These are phyloP conservation scores for Tromatobia lineatoria DNA, from an alignment of 2,888 invertebrate genomes.

Conservation along the genomic window DNA sequence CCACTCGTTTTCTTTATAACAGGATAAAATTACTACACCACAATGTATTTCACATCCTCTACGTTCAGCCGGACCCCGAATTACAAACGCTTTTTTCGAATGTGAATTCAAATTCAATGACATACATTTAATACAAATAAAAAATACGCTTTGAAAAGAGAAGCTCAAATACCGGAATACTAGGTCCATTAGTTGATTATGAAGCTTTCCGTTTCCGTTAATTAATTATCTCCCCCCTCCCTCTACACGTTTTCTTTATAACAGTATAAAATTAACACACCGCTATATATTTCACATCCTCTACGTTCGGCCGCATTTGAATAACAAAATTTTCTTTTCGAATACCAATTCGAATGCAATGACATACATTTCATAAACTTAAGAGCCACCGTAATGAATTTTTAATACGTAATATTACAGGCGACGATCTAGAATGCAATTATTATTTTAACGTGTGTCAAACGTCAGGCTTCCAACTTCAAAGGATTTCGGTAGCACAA, in stretches of 20 bases:
- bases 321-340: too few species aligned
- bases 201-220: not conserved
- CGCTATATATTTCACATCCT: not conserved
- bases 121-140: too few species aligned
- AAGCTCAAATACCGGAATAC: not conserved
- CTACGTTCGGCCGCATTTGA: not conserved
- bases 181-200: not conserved
- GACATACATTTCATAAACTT: too few species aligned
- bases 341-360: not conserved
- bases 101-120: too few species aligned
- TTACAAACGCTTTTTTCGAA: not conserved
- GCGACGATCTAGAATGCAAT: too few species aligned
- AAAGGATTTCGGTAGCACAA: not conserved
- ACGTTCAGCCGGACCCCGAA: not conserved
- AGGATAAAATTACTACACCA: not conserved
- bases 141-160: not conserved
- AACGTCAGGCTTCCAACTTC: not conserved
- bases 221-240: slow-evolving; percentile 1
- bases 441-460: not conserved
- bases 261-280: not conserved
- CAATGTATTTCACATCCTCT: not conserved
- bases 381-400: too few species aligned
- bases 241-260: not conserved
- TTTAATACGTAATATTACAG: too few species aligned
- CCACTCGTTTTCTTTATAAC: not conserved